These are phyloP conservation scores for Drosophila erecta DNA, from an alignment of 1,140 invertebrate genomes.

Conservation along the genomic window DNA sequence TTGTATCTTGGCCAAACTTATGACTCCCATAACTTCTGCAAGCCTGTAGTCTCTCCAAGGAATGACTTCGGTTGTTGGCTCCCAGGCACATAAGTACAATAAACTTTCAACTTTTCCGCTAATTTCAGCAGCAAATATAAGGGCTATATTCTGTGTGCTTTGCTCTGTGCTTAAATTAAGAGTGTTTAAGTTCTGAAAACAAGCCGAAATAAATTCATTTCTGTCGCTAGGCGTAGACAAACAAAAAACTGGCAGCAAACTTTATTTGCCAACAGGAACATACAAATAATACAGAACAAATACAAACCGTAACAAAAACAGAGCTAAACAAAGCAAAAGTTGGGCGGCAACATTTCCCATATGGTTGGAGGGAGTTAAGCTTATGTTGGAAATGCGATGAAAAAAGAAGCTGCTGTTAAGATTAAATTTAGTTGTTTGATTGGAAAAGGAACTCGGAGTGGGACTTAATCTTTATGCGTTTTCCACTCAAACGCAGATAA, in stretches of 20 bases:
- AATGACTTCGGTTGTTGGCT: slow-evolving; percentile 36
- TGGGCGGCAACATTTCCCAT: slow-evolving; percentile 19
- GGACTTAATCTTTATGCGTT: slow-evolving; percentile 27
- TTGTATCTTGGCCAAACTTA: slow-evolving; percentile 20
- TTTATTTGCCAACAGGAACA: slow-evolving; percentile 45
- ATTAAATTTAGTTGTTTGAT: slow-evolving; percentile 43
- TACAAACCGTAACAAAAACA: slow-evolving; percentile 29
- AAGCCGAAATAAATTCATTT: slow-evolving; percentile 67
- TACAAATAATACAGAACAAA: slow-evolving; percentile 67
- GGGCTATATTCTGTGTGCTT: slow-evolving; percentile 18
- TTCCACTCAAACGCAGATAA: slow-evolving; percentile 4
- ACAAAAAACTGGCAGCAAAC: slow-evolving; percentile 43
- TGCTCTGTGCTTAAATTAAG: slow-evolving; percentile 54
- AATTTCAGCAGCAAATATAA: slow-evolving; percentile 58
- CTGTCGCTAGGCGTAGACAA: slow-evolving; percentile 48
- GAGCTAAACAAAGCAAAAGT: slow-evolving; percentile 42
- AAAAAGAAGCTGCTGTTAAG: slow-evolving; percentile 24
- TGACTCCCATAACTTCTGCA: slow-evolving; percentile 15
- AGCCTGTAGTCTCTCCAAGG: slow-evolving; percentile 9
- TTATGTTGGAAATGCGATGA: slow-evolving; percentile 18
- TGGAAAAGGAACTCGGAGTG: slow-evolving; percentile 18
- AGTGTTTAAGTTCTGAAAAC: slow-evolving; percentile 46
- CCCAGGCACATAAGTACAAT: slow-evolving; percentile 40
- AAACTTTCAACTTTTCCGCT: slow-evolving; percentile 62
- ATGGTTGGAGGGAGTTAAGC: slow-evolving; percentile 21